A percentile compares a stretch with the other conserved stretches of the same genome.
These are phyloP conservation scores for Scaptomyza polygonia DNA, from an alignment of 2,888 invertebrate genomes.

Conservation along the genomic window DNA sequence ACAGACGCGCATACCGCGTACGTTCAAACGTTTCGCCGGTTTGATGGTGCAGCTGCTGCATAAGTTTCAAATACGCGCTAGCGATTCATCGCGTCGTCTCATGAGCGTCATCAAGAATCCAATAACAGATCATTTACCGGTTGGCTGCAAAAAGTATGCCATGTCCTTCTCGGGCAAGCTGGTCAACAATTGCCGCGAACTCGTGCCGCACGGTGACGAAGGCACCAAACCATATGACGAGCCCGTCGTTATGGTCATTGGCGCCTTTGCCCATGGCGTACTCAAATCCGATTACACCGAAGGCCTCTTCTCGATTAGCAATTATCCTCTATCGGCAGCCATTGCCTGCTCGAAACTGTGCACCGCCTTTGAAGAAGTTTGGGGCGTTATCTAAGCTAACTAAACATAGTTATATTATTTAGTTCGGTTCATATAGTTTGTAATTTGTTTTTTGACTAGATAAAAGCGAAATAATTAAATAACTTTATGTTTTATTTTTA, in stretches of 20 bases:
- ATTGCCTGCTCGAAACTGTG: constrained; percentile 98
- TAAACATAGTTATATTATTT: neutral
- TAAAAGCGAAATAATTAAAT: too few relatives aligned
- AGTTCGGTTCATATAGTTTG: constrained; percentile 7
- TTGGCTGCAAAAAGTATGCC: constrained; percentile 94
- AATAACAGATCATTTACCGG: constrained; percentile 95
- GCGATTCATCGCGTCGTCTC: constrained; percentile 94
- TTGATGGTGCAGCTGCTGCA: constrained; percentile 98
- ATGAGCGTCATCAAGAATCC: constrained; percentile 99
- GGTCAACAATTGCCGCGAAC: constrained; percentile 88
- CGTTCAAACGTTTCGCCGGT: constrained; percentile 98
- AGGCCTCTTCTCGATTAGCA: constrained; percentile 95
- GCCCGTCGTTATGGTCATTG: constrained; percentile 95
- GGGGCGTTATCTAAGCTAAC: constrained; percentile 88
- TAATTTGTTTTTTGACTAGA: constrained; percentile 7
- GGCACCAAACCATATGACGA: constrained; percentile 87
- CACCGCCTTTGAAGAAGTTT: constrained; percentile 96
- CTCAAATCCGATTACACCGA: constrained; percentile 95
- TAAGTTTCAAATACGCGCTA: constrained; percentile 95
- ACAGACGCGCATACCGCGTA: constrained; percentile 97
- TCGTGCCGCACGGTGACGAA: constrained; percentile 87
- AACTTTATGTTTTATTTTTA: too few relatives aligned
- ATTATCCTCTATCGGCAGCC: constrained; percentile 98
- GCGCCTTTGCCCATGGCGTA: constrained; percentile 99
- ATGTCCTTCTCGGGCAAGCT: constrained; percentile 95